phyloP scores from a whole-genome alignment of 1,140 invertebrate species.

The Eurosta solidaginis region DNA sequence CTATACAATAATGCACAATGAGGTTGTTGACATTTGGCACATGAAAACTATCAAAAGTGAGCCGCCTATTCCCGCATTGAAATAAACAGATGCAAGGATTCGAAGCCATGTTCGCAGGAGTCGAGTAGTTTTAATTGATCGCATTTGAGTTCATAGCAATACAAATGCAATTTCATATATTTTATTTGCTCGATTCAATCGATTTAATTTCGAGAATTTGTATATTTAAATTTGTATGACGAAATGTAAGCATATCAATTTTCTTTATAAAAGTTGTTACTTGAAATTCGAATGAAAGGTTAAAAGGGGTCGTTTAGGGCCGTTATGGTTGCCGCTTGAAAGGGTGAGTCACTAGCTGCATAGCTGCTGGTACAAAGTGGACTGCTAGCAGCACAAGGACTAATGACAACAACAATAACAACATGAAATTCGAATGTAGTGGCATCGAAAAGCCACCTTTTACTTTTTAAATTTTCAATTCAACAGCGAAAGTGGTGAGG shows the following conservation, averaged over 20 bases:
- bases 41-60: not conserved
- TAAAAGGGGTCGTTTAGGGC: not conserved
- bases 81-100: not conserved
- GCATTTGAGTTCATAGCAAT: no score
- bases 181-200: not conserved
- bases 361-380: not conserved
- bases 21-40: slow-evolving; percentile 2
- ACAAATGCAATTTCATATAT: not conserved
- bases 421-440: not conserved
- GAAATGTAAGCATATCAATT: slow-evolving; percentile 11
- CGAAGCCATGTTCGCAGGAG: no score
- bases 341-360: slow-evolving; percentile 4
- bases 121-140: no score
- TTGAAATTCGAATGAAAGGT: not conserved
- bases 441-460: slow-evolving; percentile 14
- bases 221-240: slow-evolving; percentile 6
- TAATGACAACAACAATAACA: not conserved
- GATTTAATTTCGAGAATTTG: slow-evolving; percentile 2
- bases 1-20: not conserved
- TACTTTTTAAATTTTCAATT: no score
- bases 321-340: not conserved
- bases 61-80: not conserved
- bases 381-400: not conserved
- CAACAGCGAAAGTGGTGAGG: slow-evolving; percentile 6
- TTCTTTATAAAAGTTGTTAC: not conserved